Conservation (phyloP, 2,888 invertebrate genomes). For the Lottia gigantea region DNA sequence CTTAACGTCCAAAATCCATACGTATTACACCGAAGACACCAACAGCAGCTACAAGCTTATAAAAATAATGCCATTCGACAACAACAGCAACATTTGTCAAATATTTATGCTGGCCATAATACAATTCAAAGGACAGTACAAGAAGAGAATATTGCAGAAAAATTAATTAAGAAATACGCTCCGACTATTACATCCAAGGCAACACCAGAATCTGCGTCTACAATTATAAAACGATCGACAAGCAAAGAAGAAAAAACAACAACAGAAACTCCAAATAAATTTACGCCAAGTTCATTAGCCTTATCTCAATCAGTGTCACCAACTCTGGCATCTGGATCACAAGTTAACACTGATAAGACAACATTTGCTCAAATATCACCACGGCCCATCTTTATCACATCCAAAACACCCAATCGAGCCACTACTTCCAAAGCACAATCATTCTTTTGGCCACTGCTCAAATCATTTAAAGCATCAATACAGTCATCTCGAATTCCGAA, state of each 20-base stretch:
- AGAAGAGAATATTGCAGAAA: neutral
- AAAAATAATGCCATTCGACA: neutral
- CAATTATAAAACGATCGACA: neutral
- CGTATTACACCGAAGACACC: neutral
- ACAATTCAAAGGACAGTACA: neutral
- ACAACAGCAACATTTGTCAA: neutral
- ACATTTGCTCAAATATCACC: neutral
- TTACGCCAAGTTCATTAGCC: neutral
- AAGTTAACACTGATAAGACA: neutral
- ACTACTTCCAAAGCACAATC: neutral
- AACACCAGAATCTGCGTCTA: neutral
- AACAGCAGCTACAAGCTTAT: neutral
- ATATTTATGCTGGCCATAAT: neutral
- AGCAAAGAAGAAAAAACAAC: neutral
- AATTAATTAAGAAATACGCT: neutral
- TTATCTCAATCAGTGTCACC: neutral
- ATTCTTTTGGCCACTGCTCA: neutral
- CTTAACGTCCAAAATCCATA: neutral
- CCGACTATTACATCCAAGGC: neutral
- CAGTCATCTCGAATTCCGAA: neutral
- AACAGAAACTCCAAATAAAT: neutral
- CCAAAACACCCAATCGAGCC: neutral
- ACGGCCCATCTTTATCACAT: neutral
- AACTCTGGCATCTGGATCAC: neutral
- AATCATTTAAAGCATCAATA: neutral